A percentile compares a stretch with the other conserved stretches of the same genome.
Evolutionary conservation across 2,888 invertebrate genomes (phyloP).

Genomic region (Tachina lurida): DNA sequence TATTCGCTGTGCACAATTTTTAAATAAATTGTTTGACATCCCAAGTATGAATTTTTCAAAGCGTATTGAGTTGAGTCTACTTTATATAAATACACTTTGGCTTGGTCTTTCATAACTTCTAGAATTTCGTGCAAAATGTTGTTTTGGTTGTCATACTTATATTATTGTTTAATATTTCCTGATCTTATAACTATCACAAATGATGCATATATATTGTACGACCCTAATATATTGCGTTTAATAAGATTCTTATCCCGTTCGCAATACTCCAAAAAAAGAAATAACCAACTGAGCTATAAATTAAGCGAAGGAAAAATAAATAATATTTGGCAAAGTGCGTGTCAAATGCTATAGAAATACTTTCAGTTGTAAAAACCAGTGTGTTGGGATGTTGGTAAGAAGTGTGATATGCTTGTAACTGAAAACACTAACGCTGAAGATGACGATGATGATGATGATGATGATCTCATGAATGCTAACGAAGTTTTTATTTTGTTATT

Average conservation of each 20-base stretch:
- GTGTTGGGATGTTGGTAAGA: slow-evolving; percentile 28
- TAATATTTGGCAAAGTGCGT: slow-evolving; percentile 63
- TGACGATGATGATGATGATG: slow-evolving; percentile 1
- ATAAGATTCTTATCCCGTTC: background rate
- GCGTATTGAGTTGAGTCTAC: no score
- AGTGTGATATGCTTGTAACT: slow-evolving; percentile 24
- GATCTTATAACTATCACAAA: no score
- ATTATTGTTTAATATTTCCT: background rate
- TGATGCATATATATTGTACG: no score
- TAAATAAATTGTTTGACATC: no score
- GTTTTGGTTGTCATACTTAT: no score
- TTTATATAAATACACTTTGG: no score
- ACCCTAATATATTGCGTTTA: slow-evolving; percentile 11
- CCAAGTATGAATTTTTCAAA: no score
- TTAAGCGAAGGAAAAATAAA: slow-evolving; percentile 51
- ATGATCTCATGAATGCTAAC: background rate
- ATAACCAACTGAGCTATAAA: slow-evolving; percentile 46
- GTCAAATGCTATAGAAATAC: slow-evolving; percentile 59
- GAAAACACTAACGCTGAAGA: slow-evolving; percentile 10
- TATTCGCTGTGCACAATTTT: no score
- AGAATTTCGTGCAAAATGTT: no score
- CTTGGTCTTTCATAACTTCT: no score
- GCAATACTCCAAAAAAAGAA: slow-evolving; percentile 35
- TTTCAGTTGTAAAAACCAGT: slow-evolving; percentile 29
- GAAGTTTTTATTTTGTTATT: slow-evolving; percentile 27